phyloP scores from a whole-genome alignment of 2,113 vertebrate genomes.

The Phrynocephalus versicolor region DNA sequence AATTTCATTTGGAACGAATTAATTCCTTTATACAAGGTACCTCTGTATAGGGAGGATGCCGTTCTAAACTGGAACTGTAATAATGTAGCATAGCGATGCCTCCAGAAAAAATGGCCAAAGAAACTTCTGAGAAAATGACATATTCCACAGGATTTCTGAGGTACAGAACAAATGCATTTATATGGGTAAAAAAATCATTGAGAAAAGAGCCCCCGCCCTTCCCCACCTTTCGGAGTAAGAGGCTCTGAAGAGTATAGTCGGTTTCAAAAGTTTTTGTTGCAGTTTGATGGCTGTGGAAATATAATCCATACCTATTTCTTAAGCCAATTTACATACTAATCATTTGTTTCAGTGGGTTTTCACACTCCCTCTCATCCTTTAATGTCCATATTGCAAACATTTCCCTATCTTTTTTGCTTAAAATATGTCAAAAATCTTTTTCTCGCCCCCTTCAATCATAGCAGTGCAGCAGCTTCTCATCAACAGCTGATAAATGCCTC shows the following conservation, averaged over 20 bases:
- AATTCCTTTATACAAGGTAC: too few species aligned
- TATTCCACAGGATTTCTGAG: too few species aligned
- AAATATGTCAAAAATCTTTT: constrained; percentile 44
- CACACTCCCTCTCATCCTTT: constrained; percentile 38
- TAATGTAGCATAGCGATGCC: too few species aligned
- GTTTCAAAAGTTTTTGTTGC: constrained; percentile 35
- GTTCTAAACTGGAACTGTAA: too few species aligned
- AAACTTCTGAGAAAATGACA: too few species aligned
- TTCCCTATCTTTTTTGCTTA: constrained; percentile 41
- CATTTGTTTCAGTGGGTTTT: constrained; percentile 40
- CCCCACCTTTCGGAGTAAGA: too few species aligned
- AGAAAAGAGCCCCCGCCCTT: too few species aligned
- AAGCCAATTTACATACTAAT: constrained; percentile 46
- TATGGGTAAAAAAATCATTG: too few species aligned
- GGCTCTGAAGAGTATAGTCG: constrained; percentile 31
- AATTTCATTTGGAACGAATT: too few species aligned
- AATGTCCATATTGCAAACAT: constrained; percentile 46
- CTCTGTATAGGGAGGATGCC: too few species aligned
- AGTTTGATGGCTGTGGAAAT: constrained; percentile 30
- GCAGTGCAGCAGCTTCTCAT: constrained; percentile 19
- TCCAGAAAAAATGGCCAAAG: too few species aligned
- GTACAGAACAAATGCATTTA: too few species aligned
- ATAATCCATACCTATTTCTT: constrained; percentile 56
- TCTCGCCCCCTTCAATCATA: constrained; percentile 42
- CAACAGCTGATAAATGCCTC: constrained; percentile 26